Base-by-base conservation (phyloP, 2,113 vertebrate species). In the Charadrius vociferus region DNA sequence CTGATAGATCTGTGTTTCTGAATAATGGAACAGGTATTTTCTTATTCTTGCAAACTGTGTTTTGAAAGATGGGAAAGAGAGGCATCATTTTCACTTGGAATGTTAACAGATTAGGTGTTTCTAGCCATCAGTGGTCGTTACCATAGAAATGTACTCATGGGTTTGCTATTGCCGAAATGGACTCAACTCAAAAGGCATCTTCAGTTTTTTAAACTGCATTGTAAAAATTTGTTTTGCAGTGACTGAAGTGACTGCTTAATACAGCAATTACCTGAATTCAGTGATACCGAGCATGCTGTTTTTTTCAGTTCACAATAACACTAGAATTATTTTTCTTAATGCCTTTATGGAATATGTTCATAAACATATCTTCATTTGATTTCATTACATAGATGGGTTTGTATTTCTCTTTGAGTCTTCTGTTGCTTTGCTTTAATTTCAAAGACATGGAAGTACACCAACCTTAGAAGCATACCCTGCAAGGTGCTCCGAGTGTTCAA, bases 341-440 rank as follows among this genome's bases (percentile, higher is more conserved):
- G 30, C 10, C 27, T 80, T 87, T 80, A 29, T 72, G 21, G 27
- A 86, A 32, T 91, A 29, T 27, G 53, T 90, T 92, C 41, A 43
- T 81, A 87, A 92, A 66, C 30, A n/a, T 65, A 8, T 22, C 12
- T 79, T 84, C 56, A 72, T 55, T 83, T 59, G 16, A 77, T 96
- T 94, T 73, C 14, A 39, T 88, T 92, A 72, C 3, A 3, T 17
- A 84, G 45, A 32, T 86, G 11, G 39, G n/a, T 91, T 73, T 80
- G 65, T 91, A 62, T 94, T 96, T 97, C 16, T 94, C n/a, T 34
- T 53, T 67, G 34, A 88, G 58, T 52, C 34, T 90, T 67, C 32
- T 26, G 18, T 91, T 97, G 16, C 21, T 90, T 96, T 91, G n/a
- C 81, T 86, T 90, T 63, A 67, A 61, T 93, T 95, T 94, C 62